Conservation (phyloP, 1,140 invertebrate genomes). For the Drosophila tsacasi region DNA sequence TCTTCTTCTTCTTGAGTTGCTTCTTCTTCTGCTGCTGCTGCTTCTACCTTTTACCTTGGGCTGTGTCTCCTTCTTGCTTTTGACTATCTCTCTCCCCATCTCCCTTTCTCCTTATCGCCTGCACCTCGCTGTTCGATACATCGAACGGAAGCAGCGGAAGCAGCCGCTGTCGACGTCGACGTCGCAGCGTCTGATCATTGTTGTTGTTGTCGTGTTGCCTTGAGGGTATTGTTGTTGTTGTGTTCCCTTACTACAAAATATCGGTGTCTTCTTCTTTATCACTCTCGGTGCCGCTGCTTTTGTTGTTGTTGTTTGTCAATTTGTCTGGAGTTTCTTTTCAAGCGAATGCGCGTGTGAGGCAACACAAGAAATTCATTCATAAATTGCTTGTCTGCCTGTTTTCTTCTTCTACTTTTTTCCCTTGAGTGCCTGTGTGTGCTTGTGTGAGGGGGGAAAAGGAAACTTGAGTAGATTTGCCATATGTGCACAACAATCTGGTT, state of each 20-base stretch:
- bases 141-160: slow-evolving; percentile 84
- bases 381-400: slow-evolving; percentile 66
- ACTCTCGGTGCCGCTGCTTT: slow-evolving; percentile 22
- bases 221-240: slow-evolving; percentile 40
- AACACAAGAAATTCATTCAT: slow-evolving; percentile 85
- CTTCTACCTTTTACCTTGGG: slow-evolving; percentile 17
- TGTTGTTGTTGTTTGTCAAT: slow-evolving; percentile 49
- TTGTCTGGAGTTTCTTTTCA: slow-evolving; percentile 64
- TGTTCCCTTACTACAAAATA: slow-evolving; percentile 55
- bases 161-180: slow-evolving; percentile 54
- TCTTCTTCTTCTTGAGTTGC: background rate
- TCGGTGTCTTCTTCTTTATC: slow-evolving; percentile 46
- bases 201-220: slow-evolving; percentile 27
- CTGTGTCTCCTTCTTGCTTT: slow-evolving; percentile 8
- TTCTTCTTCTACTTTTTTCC: slow-evolving; percentile 1
- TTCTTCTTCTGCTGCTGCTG: slow-evolving; percentile 1
- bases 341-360: slow-evolving; percentile 76
- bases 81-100: slow-evolving; percentile 17
- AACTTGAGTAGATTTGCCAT: slow-evolving; percentile 78
- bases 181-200: slow-evolving; percentile 30
- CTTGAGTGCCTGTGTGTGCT: background rate
- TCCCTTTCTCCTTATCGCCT: slow-evolving; percentile 24
- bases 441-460: slow-evolving; percentile 34
- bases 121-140: slow-evolving; percentile 54
- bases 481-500: slow-evolving; percentile 53